Evolutionary conservation across 1,140 invertebrate genomes (phyloP).

Genomic region (Maconellicoccus hirsutus): DNA sequence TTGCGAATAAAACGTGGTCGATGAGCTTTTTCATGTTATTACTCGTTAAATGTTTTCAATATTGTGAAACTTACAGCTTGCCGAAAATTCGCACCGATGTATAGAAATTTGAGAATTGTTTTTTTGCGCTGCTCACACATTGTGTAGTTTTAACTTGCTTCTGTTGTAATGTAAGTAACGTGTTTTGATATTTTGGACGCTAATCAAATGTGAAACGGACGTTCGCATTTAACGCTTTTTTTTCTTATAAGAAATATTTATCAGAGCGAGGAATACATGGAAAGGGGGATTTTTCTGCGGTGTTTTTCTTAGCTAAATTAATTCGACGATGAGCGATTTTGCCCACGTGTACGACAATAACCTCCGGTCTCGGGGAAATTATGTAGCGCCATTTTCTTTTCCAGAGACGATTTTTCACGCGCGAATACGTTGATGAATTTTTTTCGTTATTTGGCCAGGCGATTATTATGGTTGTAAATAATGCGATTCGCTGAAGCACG

Average conservation of each 20-base stretch:
- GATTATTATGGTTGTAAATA: conserved; percentile 3
- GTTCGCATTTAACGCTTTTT: neutral
- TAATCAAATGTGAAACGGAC: conserved; percentile 9
- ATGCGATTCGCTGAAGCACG: neutral
- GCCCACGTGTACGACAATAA: too few species aligned
- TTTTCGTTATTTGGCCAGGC: neutral
- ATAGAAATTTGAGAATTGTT: neutral
- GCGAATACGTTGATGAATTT: too few species aligned
- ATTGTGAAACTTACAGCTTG: neutral
- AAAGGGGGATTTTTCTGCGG: too few species aligned
- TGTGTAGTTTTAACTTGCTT: neutral
- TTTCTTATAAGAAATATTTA: too few species aligned
- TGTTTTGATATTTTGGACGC: neutral
- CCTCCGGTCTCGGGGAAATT: too few species aligned
- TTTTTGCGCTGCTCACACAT: neutral
- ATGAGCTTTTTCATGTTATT: too few species aligned
- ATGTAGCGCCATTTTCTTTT: too few species aligned
- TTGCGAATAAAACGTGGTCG: too few species aligned
- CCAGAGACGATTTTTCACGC: too few species aligned
- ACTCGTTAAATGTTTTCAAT: neutral
- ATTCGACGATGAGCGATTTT: too few species aligned
- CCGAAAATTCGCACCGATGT: neutral
- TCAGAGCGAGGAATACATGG: too few species aligned
- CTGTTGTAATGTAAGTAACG: neutral
- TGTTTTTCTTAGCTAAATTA: too few species aligned